A percentile compares a stretch with the other conserved stretches of the same genome.
phyloP scores from a whole-genome alignment of 2,888 invertebrate species.

The Seladonia tumulorum region DNA sequence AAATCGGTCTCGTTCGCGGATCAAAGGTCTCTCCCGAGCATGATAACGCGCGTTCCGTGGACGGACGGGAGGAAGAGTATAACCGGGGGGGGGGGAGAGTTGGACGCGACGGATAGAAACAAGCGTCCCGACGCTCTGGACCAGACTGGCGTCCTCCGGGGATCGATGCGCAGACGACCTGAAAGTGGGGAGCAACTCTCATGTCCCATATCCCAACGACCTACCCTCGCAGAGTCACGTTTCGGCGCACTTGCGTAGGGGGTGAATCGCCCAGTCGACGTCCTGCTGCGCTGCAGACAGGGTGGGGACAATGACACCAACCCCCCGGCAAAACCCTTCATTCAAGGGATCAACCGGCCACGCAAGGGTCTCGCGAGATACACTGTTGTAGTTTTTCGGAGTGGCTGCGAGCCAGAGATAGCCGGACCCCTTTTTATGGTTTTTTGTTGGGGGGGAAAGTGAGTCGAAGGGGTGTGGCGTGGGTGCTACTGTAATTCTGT shows the following conservation, averaged over 20 bases:
- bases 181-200: constrained; percentile 39
- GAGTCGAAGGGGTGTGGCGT: neutral
- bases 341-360: constrained; percentile 22
- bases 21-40: neutral
- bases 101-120: constrained; percentile 47
- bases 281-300: neutral
- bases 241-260: constrained; percentile 50
- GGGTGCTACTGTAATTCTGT: neutral
- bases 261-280: constrained; percentile 40
- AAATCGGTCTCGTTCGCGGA: constrained; percentile 27
- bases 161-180: constrained; percentile 78
- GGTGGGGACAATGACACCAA: constrained; percentile 40
- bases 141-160: constrained; percentile 79
- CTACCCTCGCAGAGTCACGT: constrained; percentile 58
- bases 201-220: constrained; percentile 66
- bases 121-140: constrained; percentile 78
- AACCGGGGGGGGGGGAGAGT: neutral
- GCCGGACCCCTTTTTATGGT: neutral
- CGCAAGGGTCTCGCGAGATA: neutral
- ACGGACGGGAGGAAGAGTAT: neutral
- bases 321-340: constrained; percentile 8
- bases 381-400: neutral
- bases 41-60: neutral
- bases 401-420: neutral
- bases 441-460: neutral